These are phyloP conservation scores for Calyptomena viridis DNA, from an alignment of 2,113 vertebrate genomes.

Conservation along the genomic window DNA sequence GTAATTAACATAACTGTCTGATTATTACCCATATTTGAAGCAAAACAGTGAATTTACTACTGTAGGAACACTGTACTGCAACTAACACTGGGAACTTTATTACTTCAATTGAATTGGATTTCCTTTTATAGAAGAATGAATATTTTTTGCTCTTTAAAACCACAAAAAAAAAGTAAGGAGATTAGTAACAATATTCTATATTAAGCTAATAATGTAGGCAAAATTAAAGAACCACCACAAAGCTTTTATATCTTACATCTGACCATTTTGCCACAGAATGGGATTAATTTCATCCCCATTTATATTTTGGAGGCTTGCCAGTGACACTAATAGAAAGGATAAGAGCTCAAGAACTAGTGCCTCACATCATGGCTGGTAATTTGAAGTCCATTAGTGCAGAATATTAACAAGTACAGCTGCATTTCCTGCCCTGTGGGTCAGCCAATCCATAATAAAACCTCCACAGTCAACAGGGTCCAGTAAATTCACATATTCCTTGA, in stretches of 20 bases:
- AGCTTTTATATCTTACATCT: background rate
- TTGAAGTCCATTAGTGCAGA: background rate
- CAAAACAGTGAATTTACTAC: background rate
- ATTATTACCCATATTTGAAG: rapidly evolving
- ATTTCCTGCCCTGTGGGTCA: background rate
- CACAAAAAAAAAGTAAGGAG: background rate
- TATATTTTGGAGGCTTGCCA: constrained; percentile 9
- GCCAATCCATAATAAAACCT: background rate
- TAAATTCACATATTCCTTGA: background rate
- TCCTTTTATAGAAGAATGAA: background rate
- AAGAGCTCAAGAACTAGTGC: background rate
- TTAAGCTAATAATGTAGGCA: background rate
- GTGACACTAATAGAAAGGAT: background rate
- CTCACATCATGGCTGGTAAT: background rate
- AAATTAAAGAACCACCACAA: background rate
- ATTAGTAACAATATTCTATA: background rate
- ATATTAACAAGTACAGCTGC: background rate
- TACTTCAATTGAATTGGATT: background rate
- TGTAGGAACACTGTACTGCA: background rate
- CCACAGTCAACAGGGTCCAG: background rate
- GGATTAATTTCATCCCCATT: constrained; percentile 3
- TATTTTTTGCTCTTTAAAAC: constrained; percentile 1
- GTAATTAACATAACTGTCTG: background rate
- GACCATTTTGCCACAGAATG: background rate
- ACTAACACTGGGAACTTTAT: background rate